Evolutionary conservation across 2,797 vertebrate genomes (phyloP), one percentile per base, ranked within the genome.

Genomic region (Gymnopithys bicolor): DNA sequence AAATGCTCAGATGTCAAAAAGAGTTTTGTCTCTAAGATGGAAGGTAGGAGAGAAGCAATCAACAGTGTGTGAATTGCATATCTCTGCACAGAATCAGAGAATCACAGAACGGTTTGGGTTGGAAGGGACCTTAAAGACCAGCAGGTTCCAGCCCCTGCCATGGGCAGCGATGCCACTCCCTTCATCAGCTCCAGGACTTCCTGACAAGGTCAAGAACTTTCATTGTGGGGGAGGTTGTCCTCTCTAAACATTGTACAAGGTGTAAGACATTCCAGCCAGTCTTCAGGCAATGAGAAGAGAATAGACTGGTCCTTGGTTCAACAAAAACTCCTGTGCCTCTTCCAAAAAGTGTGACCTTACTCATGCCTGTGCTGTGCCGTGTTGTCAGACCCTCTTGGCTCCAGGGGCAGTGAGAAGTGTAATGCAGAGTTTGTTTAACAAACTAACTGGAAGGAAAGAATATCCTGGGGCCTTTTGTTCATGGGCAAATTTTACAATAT

Each of bases 251-350:
- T 55, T 51, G 43, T 28, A 67, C 11, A 43, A 37, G 21, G 5
- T 55, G 21, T 39, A 70, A 76, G 27, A 49, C 21, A 39, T 37
- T 48, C 46, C n/a, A 55, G 16, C 4, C 27, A 49, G 33, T 23
- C 39, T 43, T 28, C 27, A 85, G 52, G 37, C 21, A 33, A 32
- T 13, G 24, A 60, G 79, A 51, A 60, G 25, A 52, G 13, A 67
- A 37, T 17, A 70, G 28, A 56, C 51, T 86, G 87, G 95, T 59
- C 95, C 76, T 71, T 33, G 80, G 67, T 66, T 97, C 88, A 82
- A 97, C 58, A 55, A n/a, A 59, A 37, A 73, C 82, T 82, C 86
- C 86, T 55, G 75, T 96, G 27, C 70, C 86, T 83, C n/a, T 53
- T 56, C 24, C 24, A 8, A 27, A 37, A 37, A 37, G 25, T 28